phyloP scores from a whole-genome alignment of 2,797 vertebrate species.

The Catamblyrhynchus diadema region DNA sequence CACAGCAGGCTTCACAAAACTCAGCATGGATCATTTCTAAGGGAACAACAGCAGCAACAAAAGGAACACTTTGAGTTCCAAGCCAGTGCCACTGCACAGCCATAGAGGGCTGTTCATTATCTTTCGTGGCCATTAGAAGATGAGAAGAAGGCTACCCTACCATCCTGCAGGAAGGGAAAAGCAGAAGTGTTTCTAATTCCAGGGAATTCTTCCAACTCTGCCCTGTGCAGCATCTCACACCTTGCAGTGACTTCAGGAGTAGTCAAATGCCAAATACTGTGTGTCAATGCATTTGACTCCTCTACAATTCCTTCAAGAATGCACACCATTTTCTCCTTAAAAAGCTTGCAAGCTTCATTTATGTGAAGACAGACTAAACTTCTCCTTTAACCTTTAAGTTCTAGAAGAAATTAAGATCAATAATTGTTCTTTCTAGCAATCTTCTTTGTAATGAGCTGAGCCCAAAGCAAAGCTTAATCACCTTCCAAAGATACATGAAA shows the following conservation, averaged over 20 bases:
- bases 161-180: neutral
- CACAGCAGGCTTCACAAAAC: neutral
- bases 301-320: neutral
- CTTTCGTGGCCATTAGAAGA: neutral
- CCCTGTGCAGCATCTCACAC: neutral
- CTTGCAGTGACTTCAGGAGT: neutral
- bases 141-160: neutral
- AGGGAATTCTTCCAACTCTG: neutral
- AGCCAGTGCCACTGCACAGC: neutral
- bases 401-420: neutral
- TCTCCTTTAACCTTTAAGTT: neutral
- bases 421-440: neutral
- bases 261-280: neutral
- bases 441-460: neutral
- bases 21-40: rapidly evolving
- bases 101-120: neutral
- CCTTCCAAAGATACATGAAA: neutral
- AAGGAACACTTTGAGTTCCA: neutral
- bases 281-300: neutral
- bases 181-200: neutral
- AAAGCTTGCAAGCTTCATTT: neutral
- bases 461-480: neutral
- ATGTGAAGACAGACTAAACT: neutral
- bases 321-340: neutral
- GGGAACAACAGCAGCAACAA: neutral